Evolutionary conservation across 2,888 invertebrate genomes (phyloP).

Genomic region (Machimus atricapillus): DNA sequence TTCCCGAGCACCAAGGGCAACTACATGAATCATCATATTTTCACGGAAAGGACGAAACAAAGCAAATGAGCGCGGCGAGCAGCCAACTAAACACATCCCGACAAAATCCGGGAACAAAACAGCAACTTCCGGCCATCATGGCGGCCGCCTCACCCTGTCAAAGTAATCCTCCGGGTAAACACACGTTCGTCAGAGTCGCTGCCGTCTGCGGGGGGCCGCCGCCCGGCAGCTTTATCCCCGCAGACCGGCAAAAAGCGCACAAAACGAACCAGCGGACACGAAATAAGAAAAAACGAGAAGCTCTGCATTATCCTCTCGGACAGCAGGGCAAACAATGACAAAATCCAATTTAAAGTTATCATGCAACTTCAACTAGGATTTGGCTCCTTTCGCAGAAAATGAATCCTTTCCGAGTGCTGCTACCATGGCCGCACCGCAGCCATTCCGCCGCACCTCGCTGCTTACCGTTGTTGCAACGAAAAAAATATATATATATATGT

Average conservation of each 20-base stretch:
- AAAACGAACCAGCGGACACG: neutral
- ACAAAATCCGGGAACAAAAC: neutral
- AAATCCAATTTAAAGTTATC: conserved; percentile 35
- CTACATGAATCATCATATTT: neutral
- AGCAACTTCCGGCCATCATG: neutral
- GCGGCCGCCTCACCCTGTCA: neutral
- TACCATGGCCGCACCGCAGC: neutral
- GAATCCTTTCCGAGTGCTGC: neutral
- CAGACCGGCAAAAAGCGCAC: neutral
- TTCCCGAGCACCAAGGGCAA: neutral
- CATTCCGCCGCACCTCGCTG: neutral
- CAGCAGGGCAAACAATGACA: conserved; percentile 25
- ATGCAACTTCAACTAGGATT: conserved; percentile 14
- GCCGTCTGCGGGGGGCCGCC: neutral
- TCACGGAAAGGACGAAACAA: neutral
- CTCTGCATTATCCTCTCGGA: conserved; percentile 15
- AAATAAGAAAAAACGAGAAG: neutral
- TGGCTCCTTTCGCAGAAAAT: neutral
- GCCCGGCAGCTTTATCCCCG: neutral
- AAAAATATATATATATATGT: neutral
- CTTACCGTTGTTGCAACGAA: neutral
- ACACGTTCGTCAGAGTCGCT: neutral
- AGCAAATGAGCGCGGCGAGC: neutral
- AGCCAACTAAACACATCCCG: neutral
- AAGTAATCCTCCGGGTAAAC: neutral